Evolutionary conservation across 2,888 invertebrate genomes (phyloP).

Genomic region (Celastrina argiolus): DNA sequence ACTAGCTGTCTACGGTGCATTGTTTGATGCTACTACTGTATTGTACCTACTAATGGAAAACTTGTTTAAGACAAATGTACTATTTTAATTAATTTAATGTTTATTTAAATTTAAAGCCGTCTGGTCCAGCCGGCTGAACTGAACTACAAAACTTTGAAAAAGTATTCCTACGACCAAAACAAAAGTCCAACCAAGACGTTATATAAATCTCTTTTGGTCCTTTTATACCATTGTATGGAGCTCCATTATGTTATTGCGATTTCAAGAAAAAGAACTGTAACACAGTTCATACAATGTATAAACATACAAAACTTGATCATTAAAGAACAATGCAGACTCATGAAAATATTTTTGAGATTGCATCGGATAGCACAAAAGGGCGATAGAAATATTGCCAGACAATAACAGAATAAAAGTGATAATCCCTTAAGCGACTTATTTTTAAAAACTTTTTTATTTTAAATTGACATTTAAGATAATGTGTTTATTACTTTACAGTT

Average conservation of each 20-base stretch:
- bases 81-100: too few species aligned
- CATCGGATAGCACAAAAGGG: background rate
- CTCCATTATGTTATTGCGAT: background rate
- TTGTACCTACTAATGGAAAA: too few species aligned
- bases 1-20: background rate
- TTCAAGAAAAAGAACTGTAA: background rate
- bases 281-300: background rate
- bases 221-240: conserved; percentile 10
- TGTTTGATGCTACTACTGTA: background rate
- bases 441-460: too few species aligned
- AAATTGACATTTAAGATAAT: too few species aligned
- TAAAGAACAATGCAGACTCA: conserved; percentile 1
- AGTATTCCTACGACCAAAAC: background rate
- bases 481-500: too few species aligned
- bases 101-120: too few species aligned
- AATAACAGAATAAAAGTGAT: background rate
- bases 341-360: background rate
- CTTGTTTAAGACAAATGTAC: too few species aligned
- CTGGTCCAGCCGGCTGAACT: background rate
- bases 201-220: background rate
- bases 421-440: too few species aligned
- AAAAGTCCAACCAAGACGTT: conserved; percentile 3
- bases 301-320: background rate
- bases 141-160: background rate
- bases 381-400: conserved; percentile 3